Conservation (phyloP, 2,888 invertebrate species). For the Philhelius pedissequus region DNA sequence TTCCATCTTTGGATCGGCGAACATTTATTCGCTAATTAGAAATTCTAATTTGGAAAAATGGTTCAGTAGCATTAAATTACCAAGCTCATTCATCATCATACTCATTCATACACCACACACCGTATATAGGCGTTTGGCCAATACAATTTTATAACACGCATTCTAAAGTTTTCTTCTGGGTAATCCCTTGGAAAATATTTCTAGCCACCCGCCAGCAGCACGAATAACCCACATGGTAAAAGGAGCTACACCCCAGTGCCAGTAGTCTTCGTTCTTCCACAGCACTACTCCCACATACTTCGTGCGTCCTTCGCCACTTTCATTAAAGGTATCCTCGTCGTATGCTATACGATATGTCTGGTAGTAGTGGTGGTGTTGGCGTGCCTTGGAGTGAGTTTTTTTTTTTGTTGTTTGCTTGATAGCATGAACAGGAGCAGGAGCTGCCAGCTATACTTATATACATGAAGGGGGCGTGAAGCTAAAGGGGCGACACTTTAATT, state of each 20-base stretch:
- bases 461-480: conserved; percentile 35
- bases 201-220: conserved; percentile 36
- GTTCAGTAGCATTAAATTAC: background rate
- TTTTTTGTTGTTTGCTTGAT: conserved; percentile 43
- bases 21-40: background rate
- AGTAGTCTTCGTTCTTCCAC: background rate
- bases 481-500: conserved; percentile 66
- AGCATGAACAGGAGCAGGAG: background rate
- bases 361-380: background rate
- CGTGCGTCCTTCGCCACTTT: conserved; percentile 30
- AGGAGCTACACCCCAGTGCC: background rate
- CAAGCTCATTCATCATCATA: conserved; percentile 7
- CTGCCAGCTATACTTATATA: background rate
- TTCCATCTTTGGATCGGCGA: too few relatives aligned
- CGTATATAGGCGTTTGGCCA: conserved; percentile 49
- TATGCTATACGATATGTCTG: background rate
- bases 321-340: conserved; percentile 61
- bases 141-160: conserved; percentile 26
- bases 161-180: conserved; percentile 16
- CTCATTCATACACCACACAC: too few relatives aligned
- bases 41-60: background rate
- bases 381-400: conserved; percentile 19
- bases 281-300: conserved; percentile 16
- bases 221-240: conserved; percentile 3
- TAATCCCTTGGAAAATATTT: conserved; percentile 44